phyloP scores from a whole-genome alignment of 2,797 vertebrate genomes.

The Artibeus jamaicensis region DNA sequence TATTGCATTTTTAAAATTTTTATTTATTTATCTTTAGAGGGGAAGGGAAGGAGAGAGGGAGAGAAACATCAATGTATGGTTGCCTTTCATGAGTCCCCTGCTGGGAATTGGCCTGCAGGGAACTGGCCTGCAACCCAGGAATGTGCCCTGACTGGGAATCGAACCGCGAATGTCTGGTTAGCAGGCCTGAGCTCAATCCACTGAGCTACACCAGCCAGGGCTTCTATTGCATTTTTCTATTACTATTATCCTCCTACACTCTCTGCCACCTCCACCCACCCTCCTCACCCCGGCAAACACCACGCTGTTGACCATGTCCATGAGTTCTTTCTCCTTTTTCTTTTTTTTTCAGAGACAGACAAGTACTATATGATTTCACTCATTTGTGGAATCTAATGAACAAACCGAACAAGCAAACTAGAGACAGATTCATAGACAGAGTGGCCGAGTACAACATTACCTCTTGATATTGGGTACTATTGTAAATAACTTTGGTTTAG shows the following conservation, averaged over 20 bases:
- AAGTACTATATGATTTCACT: not conserved
- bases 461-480: not conserved
- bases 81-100: no score
- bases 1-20: no score
- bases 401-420: not conserved
- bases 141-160: no score
- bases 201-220: no score
- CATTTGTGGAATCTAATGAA: not conserved
- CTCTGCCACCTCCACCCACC: not conserved
- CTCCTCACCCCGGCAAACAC: not conserved
- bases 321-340: not conserved
- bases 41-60: no score
- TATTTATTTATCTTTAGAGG: no score
- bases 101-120: no score
- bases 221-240: not conserved
- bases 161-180: no score
- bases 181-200: no score
- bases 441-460: not conserved
- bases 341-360: not conserved
- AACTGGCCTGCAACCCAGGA: no score
- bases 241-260: not conserved
- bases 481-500: not conserved
- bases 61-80: no score
- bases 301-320: not conserved
- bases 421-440: not conserved